These are phyloP conservation scores for Dinoponera quadriceps DNA, from an alignment of 1,140 invertebrate species.

Conservation along the genomic window DNA sequence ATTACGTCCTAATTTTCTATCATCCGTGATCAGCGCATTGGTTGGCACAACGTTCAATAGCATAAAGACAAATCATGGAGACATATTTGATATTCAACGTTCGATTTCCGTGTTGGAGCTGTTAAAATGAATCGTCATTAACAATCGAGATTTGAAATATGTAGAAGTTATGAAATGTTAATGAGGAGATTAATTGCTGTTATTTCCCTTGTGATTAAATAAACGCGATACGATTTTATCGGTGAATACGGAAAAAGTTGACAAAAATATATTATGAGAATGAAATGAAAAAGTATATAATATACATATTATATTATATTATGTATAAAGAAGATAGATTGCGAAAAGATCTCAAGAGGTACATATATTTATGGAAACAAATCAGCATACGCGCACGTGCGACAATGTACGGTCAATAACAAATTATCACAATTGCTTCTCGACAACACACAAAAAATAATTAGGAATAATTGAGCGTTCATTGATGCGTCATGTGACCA, in stretches of 20 bases:
- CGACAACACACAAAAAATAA: background rate
- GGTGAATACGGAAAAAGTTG: background rate
- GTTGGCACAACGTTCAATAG: constrained; percentile 14
- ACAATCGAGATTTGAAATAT: background rate
- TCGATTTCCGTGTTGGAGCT: background rate
- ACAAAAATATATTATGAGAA: background rate
- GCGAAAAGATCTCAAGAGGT: no score
- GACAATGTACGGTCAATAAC: background rate
- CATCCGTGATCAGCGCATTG: constrained; percentile 5
- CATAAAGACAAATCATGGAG: background rate
- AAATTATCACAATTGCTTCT: background rate
- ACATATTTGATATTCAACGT: background rate
- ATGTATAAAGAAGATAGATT: no score
- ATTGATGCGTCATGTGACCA: background rate
- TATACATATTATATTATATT: no score
- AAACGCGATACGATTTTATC: background rate
- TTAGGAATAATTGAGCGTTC: background rate
- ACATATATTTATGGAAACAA: no score
- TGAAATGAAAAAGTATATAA: no score
- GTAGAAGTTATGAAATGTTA: background rate
- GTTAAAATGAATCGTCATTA: background rate
- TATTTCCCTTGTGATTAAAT: constrained; percentile 4
- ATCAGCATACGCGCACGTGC: background rate
- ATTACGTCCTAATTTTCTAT: constrained; percentile 53
- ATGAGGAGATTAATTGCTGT: background rate